These are phyloP conservation scores for Tenebrio molitor DNA, from an alignment of 1,140 invertebrate species.

Conservation along the genomic window DNA sequence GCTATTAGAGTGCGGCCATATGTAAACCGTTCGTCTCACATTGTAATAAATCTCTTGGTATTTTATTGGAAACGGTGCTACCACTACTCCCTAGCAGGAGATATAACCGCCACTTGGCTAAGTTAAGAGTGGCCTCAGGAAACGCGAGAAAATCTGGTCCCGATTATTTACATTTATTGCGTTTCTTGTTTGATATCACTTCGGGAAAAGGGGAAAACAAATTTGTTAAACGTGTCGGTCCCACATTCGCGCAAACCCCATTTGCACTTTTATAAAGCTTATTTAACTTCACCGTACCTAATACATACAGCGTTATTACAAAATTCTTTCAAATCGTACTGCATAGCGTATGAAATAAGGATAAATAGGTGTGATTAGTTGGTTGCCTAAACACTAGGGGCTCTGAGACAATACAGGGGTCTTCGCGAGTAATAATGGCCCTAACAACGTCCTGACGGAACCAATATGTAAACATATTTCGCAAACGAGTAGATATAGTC, in stretches of 20 bases:
- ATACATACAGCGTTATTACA: too few relatives aligned
- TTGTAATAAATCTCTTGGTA: conserved; percentile 38
- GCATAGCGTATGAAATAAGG: too few relatives aligned
- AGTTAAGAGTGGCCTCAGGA: conserved; percentile 44
- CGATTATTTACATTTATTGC: conserved; percentile 53
- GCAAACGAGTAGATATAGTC: too few relatives aligned
- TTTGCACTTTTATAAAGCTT: background rate
- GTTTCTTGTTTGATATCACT: conserved; percentile 43
- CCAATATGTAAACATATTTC: too few relatives aligned
- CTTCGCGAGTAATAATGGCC: too few relatives aligned
- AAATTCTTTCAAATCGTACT: too few relatives aligned
- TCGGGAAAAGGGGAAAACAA: background rate
- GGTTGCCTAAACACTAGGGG: too few relatives aligned
- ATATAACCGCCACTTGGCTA: background rate
- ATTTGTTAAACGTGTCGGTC: background rate
- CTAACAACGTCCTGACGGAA: too few relatives aligned
- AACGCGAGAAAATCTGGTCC: conserved; percentile 48
- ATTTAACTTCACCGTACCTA: too few relatives aligned
- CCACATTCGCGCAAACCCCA: background rate
- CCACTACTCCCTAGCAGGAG: background rate
- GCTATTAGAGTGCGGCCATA: conserved; percentile 7
- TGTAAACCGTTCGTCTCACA: conserved; percentile 43
- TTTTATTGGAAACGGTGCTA: conserved; percentile 32
- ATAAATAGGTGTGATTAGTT: too few relatives aligned
- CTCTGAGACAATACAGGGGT: too few relatives aligned